Evolutionary conservation across 2,888 invertebrate genomes (phyloP).

Genomic region (Cheiracanthium punctorium): DNA sequence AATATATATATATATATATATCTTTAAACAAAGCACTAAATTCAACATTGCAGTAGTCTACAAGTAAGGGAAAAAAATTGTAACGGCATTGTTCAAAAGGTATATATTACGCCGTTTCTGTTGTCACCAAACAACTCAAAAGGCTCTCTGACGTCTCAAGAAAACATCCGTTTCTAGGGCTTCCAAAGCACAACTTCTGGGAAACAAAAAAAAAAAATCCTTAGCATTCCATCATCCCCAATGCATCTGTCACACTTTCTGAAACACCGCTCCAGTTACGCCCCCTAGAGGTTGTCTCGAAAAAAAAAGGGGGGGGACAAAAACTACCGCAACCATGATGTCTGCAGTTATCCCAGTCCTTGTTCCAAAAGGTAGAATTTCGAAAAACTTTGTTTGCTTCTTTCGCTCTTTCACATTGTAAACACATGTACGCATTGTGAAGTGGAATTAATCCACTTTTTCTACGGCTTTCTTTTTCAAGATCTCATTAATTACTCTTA

Average conservation of each 20-base stretch:
- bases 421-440: conserved; percentile 7
- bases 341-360: not conserved
- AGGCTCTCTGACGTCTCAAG: not conserved
- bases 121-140: not conserved
- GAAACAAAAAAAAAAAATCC: conserved; percentile 26
- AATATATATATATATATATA: too few relatives aligned
- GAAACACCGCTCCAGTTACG: conserved; percentile 12
- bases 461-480: not conserved
- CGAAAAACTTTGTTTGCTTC: not conserved
- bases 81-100: not conserved
- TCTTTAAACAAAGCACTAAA: too few relatives aligned
- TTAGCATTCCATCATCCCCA: conserved; percentile 53
- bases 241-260: conserved; percentile 46
- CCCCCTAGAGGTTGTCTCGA: conserved; percentile 2
- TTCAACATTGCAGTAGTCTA: too few relatives aligned
- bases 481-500: conserved; percentile 5
- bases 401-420: conserved; percentile 1
- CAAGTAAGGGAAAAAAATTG: too few relatives aligned
- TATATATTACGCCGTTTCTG: not conserved
- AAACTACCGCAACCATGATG: not conserved
- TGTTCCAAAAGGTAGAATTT: conserved; percentile 4
- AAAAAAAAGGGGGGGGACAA: not conserved
- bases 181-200: not conserved
- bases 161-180: not conserved
- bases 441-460: conserved; percentile 7